Conservation (phyloP, 2,888 invertebrate species). For the Monoplex corrugatus region DNA sequence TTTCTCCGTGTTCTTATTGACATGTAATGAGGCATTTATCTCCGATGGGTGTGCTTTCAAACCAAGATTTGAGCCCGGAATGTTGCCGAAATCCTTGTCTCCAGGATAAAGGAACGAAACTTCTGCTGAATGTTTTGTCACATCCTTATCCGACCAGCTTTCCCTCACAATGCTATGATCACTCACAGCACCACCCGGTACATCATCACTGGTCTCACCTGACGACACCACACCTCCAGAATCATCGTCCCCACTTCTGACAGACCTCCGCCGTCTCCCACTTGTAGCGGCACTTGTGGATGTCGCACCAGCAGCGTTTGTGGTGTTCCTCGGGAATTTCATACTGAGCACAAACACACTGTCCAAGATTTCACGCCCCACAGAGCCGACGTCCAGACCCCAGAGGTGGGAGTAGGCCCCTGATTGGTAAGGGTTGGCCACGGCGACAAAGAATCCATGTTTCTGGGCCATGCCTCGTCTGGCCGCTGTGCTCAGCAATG, state of each 20-base stretch:
- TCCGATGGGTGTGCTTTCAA: no score
- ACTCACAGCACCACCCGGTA: not conserved
- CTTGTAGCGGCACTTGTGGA: not conserved
- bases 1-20: no score
- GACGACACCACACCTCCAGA: not conserved
- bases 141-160: not conserved
- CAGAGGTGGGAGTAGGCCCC: not conserved
- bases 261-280: constrained; percentile 2
- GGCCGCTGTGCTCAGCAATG: constrained; percentile 47
- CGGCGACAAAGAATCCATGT: constrained; percentile 50
- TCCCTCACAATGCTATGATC: not conserved
- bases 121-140: no score
- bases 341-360: constrained; percentile 32
- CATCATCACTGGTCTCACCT: not conserved
- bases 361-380: constrained; percentile 3
- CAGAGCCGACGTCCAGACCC: not conserved
- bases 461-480: constrained; percentile 41
- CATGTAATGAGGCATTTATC: no score
- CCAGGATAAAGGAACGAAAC: no score
- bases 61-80: no score
- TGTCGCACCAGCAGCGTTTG: not conserved
- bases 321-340: not conserved
- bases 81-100: no score
- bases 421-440: constrained; percentile 48
- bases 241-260: not conserved